Base-by-base conservation (phyloP, 2,113 vertebrate genomes). In the Upupa epops region DNA sequence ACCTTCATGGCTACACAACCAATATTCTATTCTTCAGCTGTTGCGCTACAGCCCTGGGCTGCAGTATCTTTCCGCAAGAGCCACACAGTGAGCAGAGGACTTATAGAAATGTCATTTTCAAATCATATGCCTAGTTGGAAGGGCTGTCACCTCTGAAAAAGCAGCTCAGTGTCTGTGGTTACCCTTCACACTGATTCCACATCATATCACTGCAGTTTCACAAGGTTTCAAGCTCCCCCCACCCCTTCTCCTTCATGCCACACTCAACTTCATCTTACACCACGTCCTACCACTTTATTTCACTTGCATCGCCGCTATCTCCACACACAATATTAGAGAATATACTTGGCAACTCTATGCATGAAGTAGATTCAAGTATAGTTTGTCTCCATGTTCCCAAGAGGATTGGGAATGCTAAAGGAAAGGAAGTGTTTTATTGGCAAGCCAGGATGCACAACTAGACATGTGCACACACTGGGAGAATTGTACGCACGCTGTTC, bases 381-480 rank as follows among this genome's bases (percentile, higher is more conserved):
- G 17, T 6, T 55, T 31, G 6, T 59, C 37, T 46, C 17, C 29
- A 11, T n/a, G 4, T 37, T 24, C 17, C 58, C 31, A 24, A 2
- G 28, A 34, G 49, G n/a, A 16, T 40, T 13, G 36, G 31, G 42
- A 36, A 72, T 16, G n/a, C 32, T 61, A 31, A 73, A 66, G 49
- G 29, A 32, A 60, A 72, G 46, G 9, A 68, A 20, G 9, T 0
- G 3, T 9, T 34, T 63, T 29, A 2, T 3, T 1, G 1, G 25
- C 19, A 49, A 37, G 17, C 5, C n/a, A 9, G 20, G 58, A n/a
- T 13, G 34, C 34, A 40, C 45, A 68, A 1, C 15, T 13, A 55
- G 74, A 36, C 29, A 46, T 0, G 1, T 1, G 3, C 7, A 10
- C 22, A 9, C 6, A 4, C 34, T 4, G 0, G 0, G 59, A 34